Percentiles rank a stretch among this genome's conserved stretches.
Conservation (phyloP, 2,113 vertebrate species). For the Nasalis larvatus region DNA sequence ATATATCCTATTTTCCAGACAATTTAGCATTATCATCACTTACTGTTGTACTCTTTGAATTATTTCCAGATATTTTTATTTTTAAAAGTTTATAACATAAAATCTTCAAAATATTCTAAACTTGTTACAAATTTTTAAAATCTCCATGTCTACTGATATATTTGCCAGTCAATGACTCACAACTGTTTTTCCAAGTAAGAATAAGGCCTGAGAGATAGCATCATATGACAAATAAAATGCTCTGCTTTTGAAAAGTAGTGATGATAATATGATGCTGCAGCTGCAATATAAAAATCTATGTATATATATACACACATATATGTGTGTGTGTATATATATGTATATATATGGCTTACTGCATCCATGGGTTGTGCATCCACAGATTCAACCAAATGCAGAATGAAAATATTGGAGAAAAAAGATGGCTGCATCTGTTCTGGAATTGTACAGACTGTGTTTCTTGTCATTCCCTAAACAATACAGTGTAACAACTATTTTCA, state of each 20-base stretch:
- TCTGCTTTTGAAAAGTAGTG: background rate
- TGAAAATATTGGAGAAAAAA: no score
- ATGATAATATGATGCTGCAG: background rate
- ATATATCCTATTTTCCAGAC: conserved; percentile 29
- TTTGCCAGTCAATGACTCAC: background rate
- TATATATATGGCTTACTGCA: no score
- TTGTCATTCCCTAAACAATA: no score
- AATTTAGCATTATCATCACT: conserved; percentile 15
- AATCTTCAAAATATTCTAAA: conserved; percentile 22
- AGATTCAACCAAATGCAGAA: no score
- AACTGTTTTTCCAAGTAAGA: background rate
- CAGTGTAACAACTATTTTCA: no score
- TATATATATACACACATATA: no score
- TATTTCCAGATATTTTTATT: background rate
- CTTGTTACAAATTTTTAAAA: background rate
- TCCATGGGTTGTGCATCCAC: no score
- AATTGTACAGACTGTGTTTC: no score
- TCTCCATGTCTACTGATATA: background rate
- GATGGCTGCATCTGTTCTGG: no score
- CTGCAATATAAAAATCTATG: background rate
- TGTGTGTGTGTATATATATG: no score
- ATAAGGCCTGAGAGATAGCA: background rate
- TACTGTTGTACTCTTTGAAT: background rate
- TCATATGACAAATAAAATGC: background rate
- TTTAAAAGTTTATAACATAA: background rate